A percentile compares a stretch with the other conserved stretches of the same genome.
Evolutionary conservation across 1,140 invertebrate species (phyloP).

Genomic region (Drosophila serrata): DNA sequence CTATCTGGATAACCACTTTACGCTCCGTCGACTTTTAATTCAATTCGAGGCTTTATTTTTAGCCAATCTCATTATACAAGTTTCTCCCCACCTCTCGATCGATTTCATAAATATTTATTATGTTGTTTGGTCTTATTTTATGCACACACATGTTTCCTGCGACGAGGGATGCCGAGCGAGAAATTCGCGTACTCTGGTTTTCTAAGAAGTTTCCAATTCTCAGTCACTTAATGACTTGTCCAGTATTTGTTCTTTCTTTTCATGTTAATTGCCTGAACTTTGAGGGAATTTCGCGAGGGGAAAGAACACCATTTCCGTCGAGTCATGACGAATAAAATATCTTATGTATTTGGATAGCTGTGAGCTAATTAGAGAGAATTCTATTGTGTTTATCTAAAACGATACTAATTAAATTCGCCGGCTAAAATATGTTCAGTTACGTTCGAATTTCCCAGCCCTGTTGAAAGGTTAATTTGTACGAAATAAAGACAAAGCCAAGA

Average conservation of each 20-base stretch:
- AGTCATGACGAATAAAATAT: slow-evolving; percentile 29
- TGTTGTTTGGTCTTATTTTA: slow-evolving; percentile 56
- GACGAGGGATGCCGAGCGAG: slow-evolving; percentile 29
- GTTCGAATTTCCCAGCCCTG: slow-evolving; percentile 27
- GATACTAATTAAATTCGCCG: slow-evolving; percentile 8
- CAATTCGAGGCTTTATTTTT: slow-evolving; percentile 46
- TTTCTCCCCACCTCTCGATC: slow-evolving; percentile 14
- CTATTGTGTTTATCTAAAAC: slow-evolving; percentile 34
- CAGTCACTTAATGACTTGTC: slow-evolving; percentile 7
- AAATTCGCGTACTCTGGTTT: slow-evolving; percentile 8
- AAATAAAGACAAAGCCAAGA: slow-evolving; percentile 17
- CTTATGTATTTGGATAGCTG: neutral
- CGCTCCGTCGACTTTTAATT: slow-evolving; percentile 27
- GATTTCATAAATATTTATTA: slow-evolving; percentile 72
- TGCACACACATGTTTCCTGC: slow-evolving; percentile 58
- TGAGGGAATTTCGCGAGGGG: neutral
- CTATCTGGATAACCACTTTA: slow-evolving; percentile 33
- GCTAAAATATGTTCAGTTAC: neutral
- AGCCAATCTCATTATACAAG: slow-evolving; percentile 52
- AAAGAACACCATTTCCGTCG: neutral
- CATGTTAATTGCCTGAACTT: slow-evolving; percentile 15
- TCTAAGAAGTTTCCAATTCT: slow-evolving; percentile 22
- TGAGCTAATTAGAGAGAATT: slow-evolving; percentile 11
- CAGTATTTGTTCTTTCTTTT: slow-evolving; percentile 3
- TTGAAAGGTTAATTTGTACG: slow-evolving; percentile 32